A percentile compares a stretch with the other conserved stretches of the same genome.
Conservation (phyloP, 2,797 vertebrate genomes). For the Apogon hyalosoma region DNA sequence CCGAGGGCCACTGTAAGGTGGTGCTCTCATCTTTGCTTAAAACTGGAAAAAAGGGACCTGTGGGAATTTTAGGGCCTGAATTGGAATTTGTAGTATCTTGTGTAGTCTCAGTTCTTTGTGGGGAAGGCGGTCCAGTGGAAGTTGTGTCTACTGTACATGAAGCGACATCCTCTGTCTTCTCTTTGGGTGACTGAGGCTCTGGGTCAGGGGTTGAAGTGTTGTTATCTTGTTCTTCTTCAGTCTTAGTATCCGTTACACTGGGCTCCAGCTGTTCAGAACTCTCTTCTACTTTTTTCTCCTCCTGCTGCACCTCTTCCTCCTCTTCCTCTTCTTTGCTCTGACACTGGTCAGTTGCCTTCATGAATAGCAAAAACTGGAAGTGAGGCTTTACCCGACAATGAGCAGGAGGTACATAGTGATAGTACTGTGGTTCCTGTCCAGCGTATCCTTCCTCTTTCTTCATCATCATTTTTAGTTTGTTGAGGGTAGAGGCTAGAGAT, state of each 20-base stretch:
- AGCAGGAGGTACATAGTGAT: slow-evolving; percentile 96
- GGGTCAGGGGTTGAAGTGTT: slow-evolving; percentile 34
- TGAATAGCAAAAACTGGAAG: slow-evolving; percentile 97
- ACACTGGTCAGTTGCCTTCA: slow-evolving; percentile 94
- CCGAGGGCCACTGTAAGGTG: slow-evolving; percentile 97
- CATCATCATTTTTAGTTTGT: slow-evolving; percentile 97
- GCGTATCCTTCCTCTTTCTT: slow-evolving; percentile 91
- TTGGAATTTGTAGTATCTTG: slow-evolving; percentile 67
- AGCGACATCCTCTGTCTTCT: slow-evolving; percentile 73
- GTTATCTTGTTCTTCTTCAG: slow-evolving; percentile 58
- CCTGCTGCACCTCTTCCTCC: slow-evolving; percentile 52
- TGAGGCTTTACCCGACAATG: slow-evolving; percentile 98
- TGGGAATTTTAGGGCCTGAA: slow-evolving; percentile 89
- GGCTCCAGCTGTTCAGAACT: slow-evolving; percentile 47
- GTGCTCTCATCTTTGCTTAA: slow-evolving; percentile 98
- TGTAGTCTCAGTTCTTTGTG: slow-evolving; percentile 74
- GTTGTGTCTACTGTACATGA: slow-evolving; percentile 42
- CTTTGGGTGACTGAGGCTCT: slow-evolving; percentile 69
- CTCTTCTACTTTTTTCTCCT: too few species aligned
- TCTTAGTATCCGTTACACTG: slow-evolving; percentile 45
- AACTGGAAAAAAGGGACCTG: slow-evolving; percentile 94
- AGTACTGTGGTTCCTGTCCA: slow-evolving; percentile 93
- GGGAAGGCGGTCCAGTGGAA: slow-evolving; percentile 35
- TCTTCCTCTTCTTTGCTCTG: slow-evolving; percentile 73
- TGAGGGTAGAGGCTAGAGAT: slow-evolving; percentile 91